phyloP scores from a whole-genome alignment of 2,113 vertebrate species.

The Felis catus region DNA sequence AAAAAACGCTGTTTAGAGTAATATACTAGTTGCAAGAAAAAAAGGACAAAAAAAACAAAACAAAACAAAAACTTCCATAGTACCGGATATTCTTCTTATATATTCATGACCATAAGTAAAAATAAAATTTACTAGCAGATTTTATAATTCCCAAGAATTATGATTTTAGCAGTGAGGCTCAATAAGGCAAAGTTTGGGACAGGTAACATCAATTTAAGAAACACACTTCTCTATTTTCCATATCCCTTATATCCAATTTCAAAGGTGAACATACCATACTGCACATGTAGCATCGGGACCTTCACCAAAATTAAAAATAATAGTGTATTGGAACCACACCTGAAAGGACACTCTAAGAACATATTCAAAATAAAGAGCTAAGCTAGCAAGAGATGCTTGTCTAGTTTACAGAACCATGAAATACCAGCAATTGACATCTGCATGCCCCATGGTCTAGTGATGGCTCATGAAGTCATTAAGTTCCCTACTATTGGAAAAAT shows the following conservation, averaged over 20 bases:
- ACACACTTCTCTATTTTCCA: neutral
- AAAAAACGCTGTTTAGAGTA: neutral
- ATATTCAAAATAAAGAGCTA: neutral
- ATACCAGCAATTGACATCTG: neutral
- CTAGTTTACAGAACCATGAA: neutral
- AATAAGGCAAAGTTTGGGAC: neutral
- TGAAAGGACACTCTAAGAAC: neutral
- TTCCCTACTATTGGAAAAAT: neutral
- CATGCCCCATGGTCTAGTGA: accelerated
- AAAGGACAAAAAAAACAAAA: neutral
- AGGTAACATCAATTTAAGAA: neutral
- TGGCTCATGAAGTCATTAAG: neutral
- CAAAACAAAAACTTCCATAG: neutral
- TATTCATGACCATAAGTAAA: neutral
- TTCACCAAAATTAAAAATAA: constrained; percentile 3
- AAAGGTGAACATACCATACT: neutral
- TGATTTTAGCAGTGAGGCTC: neutral
- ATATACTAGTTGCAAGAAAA: neutral
- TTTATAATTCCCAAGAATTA: neutral
- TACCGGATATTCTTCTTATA: neutral
- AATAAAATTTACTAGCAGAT: neutral
- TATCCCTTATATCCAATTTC: neutral
- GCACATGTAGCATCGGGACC: neutral
- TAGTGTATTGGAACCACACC: neutral
- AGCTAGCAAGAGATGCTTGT: neutral